A percentile compares a stretch with the other conserved stretches of the same genome.
Evolutionary conservation across 2,113 vertebrate species (phyloP).

Genomic region (Theropithecus gelada): DNA sequence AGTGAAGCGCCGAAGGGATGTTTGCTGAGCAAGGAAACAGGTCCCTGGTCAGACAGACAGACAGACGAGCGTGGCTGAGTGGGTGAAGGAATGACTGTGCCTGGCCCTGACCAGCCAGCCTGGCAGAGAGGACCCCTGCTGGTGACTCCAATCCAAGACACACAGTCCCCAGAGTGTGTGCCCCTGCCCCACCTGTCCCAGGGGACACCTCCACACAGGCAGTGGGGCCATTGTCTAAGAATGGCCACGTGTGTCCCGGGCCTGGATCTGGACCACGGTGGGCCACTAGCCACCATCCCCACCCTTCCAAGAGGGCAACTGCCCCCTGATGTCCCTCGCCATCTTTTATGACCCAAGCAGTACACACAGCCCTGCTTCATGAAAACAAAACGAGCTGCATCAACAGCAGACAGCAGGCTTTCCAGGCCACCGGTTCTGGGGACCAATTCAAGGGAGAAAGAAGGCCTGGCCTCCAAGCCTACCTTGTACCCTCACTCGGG

Average conservation of each 20-base stretch:
- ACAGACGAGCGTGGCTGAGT: accelerated
- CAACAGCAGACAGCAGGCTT: accelerated
- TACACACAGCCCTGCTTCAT: accelerated
- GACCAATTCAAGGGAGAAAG: background rate
- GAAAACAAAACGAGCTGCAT: accelerated
- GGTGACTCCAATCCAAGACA: background rate
- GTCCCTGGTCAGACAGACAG: background rate
- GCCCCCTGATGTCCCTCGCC: accelerated
- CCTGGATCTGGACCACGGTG: background rate
- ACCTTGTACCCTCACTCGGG: background rate
- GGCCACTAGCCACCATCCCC: accelerated
- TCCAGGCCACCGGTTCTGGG: accelerated
- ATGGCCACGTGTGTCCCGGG: background rate
- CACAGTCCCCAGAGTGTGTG: background rate
- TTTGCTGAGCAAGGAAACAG: background rate
- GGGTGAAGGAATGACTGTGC: accelerated
- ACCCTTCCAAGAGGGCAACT: background rate
- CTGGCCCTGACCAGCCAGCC: background rate
- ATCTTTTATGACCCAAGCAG: too few relatives aligned
- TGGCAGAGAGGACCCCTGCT: background rate
- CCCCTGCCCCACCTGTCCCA: too few relatives aligned
- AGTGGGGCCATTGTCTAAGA: accelerated
- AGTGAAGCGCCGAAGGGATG: background rate
- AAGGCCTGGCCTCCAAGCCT: background rate
- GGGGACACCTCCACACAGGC: background rate